phyloP scores from a whole-genome alignment of 2,888 invertebrate species.

The Dromius quadrimaculatus region DNA sequence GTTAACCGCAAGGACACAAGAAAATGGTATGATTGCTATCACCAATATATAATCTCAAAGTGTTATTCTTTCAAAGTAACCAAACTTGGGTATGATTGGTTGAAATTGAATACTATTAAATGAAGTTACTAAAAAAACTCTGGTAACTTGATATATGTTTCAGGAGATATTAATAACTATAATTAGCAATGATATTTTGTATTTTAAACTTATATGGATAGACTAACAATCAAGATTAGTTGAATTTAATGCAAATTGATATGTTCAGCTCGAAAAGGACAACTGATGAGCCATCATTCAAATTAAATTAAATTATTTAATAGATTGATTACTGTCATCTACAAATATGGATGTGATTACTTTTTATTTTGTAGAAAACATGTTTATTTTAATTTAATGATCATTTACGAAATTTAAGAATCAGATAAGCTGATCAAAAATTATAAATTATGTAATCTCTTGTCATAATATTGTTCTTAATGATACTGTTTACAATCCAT shows the following conservation, averaged over 20 bases:
- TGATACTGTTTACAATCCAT: no score
- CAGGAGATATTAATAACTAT: conserved; percentile 4
- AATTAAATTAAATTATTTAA: conserved; percentile 28
- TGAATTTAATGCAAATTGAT: conserved; percentile 11
- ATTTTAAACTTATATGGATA: conserved; percentile 8
- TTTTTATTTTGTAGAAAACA: background rate
- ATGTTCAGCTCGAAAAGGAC: background rate
- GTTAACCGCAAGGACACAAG: conserved; percentile 10
- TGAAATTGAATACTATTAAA: conserved; percentile 11
- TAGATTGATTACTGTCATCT: background rate
- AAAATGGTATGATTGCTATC: conserved; percentile 11
- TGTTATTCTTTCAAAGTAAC: background rate
- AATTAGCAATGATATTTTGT: conserved; percentile 10
- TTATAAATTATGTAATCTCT: no score
- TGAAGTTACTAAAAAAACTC: conserved; percentile 6
- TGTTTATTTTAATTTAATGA: no score
- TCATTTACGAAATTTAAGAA: no score
- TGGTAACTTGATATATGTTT: background rate
- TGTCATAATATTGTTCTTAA: no score
- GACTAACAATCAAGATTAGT: background rate
- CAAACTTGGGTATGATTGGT: conserved; percentile 20
- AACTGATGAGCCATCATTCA: background rate
- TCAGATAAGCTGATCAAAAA: no score
- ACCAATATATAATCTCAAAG: background rate
- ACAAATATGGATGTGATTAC: background rate